Evolutionary conservation across 2,888 invertebrate genomes (phyloP).

Genomic region (Magallana nippona): DNA sequence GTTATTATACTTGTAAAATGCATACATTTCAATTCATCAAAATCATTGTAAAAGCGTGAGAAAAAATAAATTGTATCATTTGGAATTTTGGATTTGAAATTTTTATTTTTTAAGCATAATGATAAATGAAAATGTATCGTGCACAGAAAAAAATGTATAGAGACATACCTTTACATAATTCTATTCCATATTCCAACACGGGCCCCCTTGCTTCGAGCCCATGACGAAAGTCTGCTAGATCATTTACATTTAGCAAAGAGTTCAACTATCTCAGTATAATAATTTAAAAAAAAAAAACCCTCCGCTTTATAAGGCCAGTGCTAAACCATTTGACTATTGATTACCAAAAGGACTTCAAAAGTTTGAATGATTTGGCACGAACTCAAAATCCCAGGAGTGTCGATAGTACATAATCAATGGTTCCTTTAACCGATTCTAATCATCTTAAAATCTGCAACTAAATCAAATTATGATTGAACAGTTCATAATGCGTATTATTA

Average conservation of each 20-base stretch:
- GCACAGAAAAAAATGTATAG: neutral
- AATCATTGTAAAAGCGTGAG: too few relatives aligned
- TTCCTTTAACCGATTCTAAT: neutral
- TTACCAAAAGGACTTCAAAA: slow-evolving; percentile 1
- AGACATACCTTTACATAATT: slow-evolving; percentile 8
- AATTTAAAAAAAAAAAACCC: neutral
- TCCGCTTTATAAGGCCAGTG: neutral
- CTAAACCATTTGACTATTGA: slow-evolving; percentile 4
- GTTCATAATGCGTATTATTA: slow-evolving; percentile 19
- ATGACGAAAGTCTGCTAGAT: slow-evolving; percentile 9
- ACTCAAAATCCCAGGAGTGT: neutral
- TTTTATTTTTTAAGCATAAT: neutral
- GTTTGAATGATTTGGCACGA: neutral
- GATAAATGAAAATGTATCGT: neutral
- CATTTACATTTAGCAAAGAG: neutral
- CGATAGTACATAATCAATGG: slow-evolving; percentile 8
- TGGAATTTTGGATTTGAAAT: too few relatives aligned
- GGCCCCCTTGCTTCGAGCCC: slow-evolving; percentile 12
- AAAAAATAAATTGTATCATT: too few relatives aligned
- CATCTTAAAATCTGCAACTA: slow-evolving; percentile 15
- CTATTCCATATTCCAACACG: slow-evolving; percentile 17
- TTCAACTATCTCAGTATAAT: neutral
- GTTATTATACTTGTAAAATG: too few relatives aligned
- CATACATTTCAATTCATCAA: too few relatives aligned
- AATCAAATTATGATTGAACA: slow-evolving; percentile 1